Percentiles rank a stretch among this genome's conserved stretches.
These are phyloP conservation scores for Ophioninae sp. DNA, from an alignment of 2,888 invertebrate species.

Conservation along the genomic window DNA sequence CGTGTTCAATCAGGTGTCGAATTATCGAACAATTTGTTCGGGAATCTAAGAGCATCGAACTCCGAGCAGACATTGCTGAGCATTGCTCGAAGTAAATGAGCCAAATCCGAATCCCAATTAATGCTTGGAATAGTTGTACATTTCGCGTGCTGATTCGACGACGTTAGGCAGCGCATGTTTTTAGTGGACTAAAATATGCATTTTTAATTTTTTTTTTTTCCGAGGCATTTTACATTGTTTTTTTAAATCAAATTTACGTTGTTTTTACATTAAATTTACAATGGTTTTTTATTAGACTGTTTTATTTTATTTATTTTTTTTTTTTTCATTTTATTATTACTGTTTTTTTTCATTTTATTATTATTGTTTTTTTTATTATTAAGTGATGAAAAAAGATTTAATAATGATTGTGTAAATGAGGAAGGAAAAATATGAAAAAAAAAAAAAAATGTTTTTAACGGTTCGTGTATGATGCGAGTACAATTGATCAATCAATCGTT, in stretches of 20 bases:
- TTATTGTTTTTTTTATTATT: no score
- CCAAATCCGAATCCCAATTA: not conserved
- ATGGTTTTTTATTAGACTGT: no score
- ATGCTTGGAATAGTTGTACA: not conserved
- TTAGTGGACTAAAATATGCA: no score
- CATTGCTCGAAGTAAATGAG: not conserved
- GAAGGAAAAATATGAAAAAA: not conserved
- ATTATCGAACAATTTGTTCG: slow-evolving; percentile 54
- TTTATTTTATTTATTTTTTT: no score
- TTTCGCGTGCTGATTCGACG: not conserved
- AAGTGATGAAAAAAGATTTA: not conserved
- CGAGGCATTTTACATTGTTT: no score
- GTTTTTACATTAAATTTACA: no score
- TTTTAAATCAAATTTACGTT: no score
- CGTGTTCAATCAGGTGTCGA: slow-evolving; percentile 47
- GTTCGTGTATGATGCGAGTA: not conserved
- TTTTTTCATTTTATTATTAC: no score
- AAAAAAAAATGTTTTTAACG: not conserved
- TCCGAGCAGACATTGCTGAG: not conserved
- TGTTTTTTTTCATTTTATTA: no score
- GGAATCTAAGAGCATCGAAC: not conserved
- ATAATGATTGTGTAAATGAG: not conserved
- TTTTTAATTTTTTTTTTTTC: no score
- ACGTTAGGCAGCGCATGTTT: not conserved
- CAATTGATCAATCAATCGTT: not conserved